A percentile compares a stretch with the other conserved stretches of the same genome.
These are phyloP conservation scores for Gavialis gangeticus DNA, from an alignment of 2,113 vertebrate genomes.

Conservation along the genomic window DNA sequence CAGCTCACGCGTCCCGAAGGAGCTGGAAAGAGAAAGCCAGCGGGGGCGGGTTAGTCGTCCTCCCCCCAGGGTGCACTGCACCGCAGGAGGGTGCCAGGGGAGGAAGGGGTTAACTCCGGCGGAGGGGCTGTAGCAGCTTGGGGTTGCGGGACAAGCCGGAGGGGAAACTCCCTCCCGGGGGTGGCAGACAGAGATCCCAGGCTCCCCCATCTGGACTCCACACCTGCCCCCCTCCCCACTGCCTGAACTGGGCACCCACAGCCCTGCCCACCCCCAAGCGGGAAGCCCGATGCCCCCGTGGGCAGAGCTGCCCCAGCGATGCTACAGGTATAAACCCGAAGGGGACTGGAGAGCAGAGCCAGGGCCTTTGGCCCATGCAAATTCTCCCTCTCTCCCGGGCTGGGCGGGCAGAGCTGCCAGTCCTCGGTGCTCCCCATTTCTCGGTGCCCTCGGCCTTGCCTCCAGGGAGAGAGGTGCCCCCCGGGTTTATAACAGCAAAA, in stretches of 20 bases:
- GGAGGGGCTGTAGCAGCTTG: not conserved
- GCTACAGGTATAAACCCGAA: conserved; percentile 19
- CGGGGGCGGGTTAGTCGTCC: not conserved
- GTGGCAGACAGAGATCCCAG: no score
- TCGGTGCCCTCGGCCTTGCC: not conserved
- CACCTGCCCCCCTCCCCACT: not conserved
- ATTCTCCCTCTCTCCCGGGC: not conserved
- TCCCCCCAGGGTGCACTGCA: accelerated
- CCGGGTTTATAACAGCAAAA: not conserved
- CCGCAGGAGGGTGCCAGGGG: not conserved
- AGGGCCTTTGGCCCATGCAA: not conserved
- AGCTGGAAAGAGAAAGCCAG: conserved; percentile 63
- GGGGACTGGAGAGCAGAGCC: no score
- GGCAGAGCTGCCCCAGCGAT: not conserved
- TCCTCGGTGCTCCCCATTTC: not conserved
- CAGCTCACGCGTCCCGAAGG: conserved; percentile 73
- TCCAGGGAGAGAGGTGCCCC: not conserved
- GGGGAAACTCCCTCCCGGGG: no score
- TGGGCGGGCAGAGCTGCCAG: not conserved
- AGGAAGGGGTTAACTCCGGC: not conserved
- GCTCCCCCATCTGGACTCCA: no score
- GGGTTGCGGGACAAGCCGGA: no score
- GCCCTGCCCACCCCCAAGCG: not conserved
- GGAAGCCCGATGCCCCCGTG: not conserved
- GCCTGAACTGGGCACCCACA: not conserved